These are phyloP conservation scores for Rhamnusium bicolor DNA, from an alignment of 2,888 invertebrate genomes.

Conservation along the genomic window DNA sequence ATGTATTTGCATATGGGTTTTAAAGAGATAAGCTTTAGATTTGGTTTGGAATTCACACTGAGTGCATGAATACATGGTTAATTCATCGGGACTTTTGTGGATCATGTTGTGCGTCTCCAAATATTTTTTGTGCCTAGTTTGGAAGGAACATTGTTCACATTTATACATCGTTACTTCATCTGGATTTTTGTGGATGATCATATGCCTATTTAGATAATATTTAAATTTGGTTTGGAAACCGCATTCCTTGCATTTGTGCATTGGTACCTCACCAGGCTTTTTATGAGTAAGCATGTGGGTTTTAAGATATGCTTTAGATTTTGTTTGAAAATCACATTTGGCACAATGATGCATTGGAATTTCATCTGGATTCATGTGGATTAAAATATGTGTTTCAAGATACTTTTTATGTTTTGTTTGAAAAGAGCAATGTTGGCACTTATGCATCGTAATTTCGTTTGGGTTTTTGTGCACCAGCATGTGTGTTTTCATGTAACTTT, in stretches of 20 bases:
- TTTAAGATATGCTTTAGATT: slow-evolving; percentile 54
- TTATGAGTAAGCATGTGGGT: slow-evolving; percentile 53
- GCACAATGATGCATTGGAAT: slow-evolving; percentile 52
- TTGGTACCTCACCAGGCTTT: slow-evolving; percentile 49
- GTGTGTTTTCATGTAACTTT: slow-evolving; percentile 54
- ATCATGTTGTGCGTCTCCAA: slow-evolving; percentile 51
- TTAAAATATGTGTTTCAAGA: slow-evolving; percentile 50
- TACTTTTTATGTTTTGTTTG: slow-evolving; percentile 54
- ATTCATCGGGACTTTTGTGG: slow-evolving; percentile 52
- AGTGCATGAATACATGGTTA: slow-evolving; percentile 55
- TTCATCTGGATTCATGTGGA: slow-evolving; percentile 52
- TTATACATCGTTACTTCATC: slow-evolving; percentile 51
- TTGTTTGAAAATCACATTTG: slow-evolving; percentile 52
- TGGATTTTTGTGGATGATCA: slow-evolving; percentile 49
- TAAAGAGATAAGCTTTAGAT: slow-evolving; percentile 53
- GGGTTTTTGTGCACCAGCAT: slow-evolving; percentile 51
- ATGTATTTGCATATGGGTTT: slow-evolving; percentile 51
- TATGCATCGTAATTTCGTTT: slow-evolving; percentile 46
- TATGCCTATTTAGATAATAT: slow-evolving; percentile 52
- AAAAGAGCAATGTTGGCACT: slow-evolving; percentile 49
- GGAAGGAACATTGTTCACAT: slow-evolving; percentile 51
- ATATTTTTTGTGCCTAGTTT: slow-evolving; percentile 53
- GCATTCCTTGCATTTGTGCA: slow-evolving; percentile 51
- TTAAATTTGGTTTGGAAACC: slow-evolving; percentile 53
- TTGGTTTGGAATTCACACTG: slow-evolving; percentile 54